Conservation (phyloP, 2,888 invertebrate genomes). For the Macrophya alboannulata region DNA sequence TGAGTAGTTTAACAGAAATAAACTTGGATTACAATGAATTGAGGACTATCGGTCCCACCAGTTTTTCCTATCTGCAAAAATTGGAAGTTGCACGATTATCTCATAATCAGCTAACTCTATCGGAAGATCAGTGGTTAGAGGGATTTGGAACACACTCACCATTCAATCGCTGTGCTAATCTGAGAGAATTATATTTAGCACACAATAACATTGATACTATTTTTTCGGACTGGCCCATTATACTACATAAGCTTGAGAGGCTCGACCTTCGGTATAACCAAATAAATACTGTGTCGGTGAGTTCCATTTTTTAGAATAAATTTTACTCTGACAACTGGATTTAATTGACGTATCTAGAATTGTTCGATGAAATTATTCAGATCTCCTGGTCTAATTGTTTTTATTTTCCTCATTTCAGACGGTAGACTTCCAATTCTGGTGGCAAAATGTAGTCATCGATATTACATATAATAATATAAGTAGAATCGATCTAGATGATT, state of each 20-base stretch:
- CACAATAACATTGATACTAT: slow-evolving; percentile 85
- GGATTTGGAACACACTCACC: slow-evolving; percentile 81
- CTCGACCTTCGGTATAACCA: slow-evolving; percentile 87
- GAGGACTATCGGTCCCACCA: slow-evolving; percentile 76
- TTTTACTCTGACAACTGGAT: neutral
- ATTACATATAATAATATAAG: slow-evolving; percentile 83
- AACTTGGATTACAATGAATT: slow-evolving; percentile 82
- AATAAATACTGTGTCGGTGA: slow-evolving; percentile 82
- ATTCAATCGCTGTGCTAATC: slow-evolving; percentile 81
- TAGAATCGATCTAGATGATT: slow-evolving; percentile 77
- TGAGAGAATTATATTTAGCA: slow-evolving; percentile 84
- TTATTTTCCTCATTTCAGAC: slow-evolving; percentile 58
- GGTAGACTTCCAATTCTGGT: slow-evolving; percentile 71
- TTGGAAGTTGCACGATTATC: slow-evolving; percentile 82
- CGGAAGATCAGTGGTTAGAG: slow-evolving; percentile 74
- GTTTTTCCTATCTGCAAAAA: slow-evolving; percentile 82
- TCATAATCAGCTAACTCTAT: slow-evolving; percentile 81
- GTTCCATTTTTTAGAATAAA: slow-evolving; percentile 65
- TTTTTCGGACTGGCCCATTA: slow-evolving; percentile 86
- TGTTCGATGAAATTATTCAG: neutral
- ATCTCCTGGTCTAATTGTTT: neutral
- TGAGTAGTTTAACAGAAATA: slow-evolving; percentile 80
- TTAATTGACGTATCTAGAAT: neutral
- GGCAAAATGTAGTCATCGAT: slow-evolving; percentile 79
- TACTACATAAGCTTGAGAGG: slow-evolving; percentile 81